phyloP scores from a whole-genome alignment of 2,888 invertebrate species.

The Synergus umbraculus region DNA sequence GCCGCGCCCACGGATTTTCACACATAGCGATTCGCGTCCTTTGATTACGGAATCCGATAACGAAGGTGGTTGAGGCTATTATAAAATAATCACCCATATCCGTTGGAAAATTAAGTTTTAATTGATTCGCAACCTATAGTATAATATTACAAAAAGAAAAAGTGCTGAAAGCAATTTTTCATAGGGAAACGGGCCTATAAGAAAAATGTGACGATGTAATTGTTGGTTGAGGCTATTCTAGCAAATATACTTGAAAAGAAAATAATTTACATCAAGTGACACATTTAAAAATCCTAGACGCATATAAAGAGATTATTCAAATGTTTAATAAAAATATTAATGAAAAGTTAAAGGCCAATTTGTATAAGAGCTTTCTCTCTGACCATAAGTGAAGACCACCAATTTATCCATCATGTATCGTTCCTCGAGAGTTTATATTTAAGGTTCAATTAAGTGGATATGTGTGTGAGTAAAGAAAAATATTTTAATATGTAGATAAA shows the following conservation, averaged over 20 bases:
- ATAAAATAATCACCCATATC: conserved; percentile 2
- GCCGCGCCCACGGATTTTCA: conserved; percentile 40
- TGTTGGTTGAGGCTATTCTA: neutral
- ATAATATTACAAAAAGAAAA: neutral
- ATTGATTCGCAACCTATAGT: neutral
- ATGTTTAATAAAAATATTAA: neutral
- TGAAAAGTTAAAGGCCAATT: neutral
- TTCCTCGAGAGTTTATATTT: neutral
- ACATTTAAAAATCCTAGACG: neutral
- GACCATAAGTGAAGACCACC: neutral
- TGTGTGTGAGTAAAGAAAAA: neutral
- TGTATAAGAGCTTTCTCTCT: neutral
- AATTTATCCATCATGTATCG: neutral
- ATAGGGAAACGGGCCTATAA: neutral
- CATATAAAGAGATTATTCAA: neutral
- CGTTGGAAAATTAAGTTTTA: conserved; percentile 20
- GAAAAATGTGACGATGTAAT: neutral
- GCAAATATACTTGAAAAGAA: too few species aligned
- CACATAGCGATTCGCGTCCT: conserved; percentile 11
- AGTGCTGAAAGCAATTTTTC: neutral
- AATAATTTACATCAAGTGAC: too few species aligned
- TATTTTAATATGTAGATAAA: neutral
- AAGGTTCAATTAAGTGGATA: neutral
- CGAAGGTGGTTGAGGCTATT: conserved; percentile 4
- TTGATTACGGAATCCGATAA: conserved; percentile 29